Evolutionary conservation across 2,888 invertebrate genomes (phyloP), one percentile per base, ranked within the genome.

Genomic region (Drosophila trichaetosa): DNA sequence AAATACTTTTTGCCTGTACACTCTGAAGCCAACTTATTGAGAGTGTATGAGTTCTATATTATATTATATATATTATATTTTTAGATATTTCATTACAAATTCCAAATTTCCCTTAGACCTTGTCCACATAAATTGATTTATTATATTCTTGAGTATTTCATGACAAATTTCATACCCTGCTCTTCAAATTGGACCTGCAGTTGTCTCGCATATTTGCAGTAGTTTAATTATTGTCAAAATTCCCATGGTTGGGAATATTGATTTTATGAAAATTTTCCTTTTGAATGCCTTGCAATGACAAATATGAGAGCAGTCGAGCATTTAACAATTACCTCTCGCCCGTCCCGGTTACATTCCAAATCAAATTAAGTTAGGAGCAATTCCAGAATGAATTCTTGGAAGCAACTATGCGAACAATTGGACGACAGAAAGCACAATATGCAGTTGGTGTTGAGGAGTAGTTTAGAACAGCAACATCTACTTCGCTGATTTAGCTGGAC

Each of bases 401-500:
- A 42, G 38, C 38, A 61, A 65, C 52, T 52, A 69, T 79, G 69
- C 69, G 34, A 38, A 48, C 53, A 76, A 64, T 58, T 64, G 70
- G 34, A 38, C 46, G 21, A 51, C 31, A 69, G 16, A 29, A 1
- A 59, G 48, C 38, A 69, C 27, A 49, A 61, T 38, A 36, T 46
- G 52, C 42, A 42, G 29, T 34, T 33, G 11, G 54, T 11, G 31
- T 7, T 46, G 36, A 21, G 34, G 16, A n/a, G 21, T 24, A 11
- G 27, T 3, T n/a, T 40, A 52, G 49, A 29, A 72, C 27, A 54
- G 48, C 56, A 63, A 40, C 42, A 73, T 53, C 42, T 46, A 76
- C 21, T 58, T 27, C 56, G 11, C 71, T 69, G 87, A 85, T 85
- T 85, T 76, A 69, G 73, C 78, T 71, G 49, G 27, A 52, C 46